A percentile compares a stretch with the other conserved stretches of the same genome.
Evolutionary conservation across 2,797 vertebrate species (phyloP).

Genomic region (Cyprinodon diabolis): DNA sequence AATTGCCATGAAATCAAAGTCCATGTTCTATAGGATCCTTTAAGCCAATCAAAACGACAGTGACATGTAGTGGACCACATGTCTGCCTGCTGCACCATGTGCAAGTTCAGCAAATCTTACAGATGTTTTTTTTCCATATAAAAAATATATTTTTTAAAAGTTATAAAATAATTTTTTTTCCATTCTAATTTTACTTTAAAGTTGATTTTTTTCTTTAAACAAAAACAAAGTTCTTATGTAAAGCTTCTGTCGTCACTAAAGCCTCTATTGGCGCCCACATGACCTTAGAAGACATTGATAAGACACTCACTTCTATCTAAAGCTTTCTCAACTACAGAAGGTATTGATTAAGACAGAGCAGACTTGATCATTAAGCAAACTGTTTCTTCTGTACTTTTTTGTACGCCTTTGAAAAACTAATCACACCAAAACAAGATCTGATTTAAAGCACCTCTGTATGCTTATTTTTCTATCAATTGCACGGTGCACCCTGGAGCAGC

Average conservation of each 20-base stretch:
- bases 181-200: background rate
- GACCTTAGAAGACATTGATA: background rate
- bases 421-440: too few relatives aligned
- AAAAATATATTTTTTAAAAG: background rate
- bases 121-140: background rate
- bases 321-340: background rate
- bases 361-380: background rate
- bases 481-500: too few relatives aligned
- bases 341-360: background rate
- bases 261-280: background rate
- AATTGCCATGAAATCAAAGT: slow-evolving; percentile 2
- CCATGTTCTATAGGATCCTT: background rate
- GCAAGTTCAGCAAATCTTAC: too few relatives aligned
- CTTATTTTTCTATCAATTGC: too few relatives aligned
- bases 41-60: background rate
- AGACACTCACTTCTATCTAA: background rate
- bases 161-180: background rate
- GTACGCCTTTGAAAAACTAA: too few relatives aligned
- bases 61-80: background rate
- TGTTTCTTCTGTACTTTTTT: too few relatives aligned
- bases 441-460: too few relatives aligned
- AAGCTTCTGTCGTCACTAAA: background rate
- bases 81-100: background rate
- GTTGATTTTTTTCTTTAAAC: background rate
- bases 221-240: background rate